Evolutionary conservation across 2,113 vertebrate species (phyloP).

Genomic region (Bungarus multicinctus): DNA sequence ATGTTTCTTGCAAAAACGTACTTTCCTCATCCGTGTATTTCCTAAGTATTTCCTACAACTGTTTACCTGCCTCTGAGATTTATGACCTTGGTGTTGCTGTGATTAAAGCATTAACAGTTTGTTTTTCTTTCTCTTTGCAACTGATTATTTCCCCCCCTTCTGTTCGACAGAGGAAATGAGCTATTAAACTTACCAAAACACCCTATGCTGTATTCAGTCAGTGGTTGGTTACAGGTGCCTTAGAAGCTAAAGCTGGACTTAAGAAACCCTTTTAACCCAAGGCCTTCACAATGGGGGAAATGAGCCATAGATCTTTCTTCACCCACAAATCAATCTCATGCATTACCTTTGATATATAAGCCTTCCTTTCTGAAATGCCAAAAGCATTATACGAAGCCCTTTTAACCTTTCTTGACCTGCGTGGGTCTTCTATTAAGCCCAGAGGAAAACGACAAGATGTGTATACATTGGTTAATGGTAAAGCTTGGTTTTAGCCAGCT

Average conservation of each 20-base stretch:
- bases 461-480: not conserved
- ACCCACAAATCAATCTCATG: not conserved
- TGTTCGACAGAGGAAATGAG: conserved; percentile 25
- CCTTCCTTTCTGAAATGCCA: not conserved
- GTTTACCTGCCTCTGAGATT: conserved; percentile 31
- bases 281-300: not conserved
- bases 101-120: conserved; percentile 46
- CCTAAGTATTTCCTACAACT: conserved; percentile 29
- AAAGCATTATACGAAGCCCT: not conserved
- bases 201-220: not conserved
- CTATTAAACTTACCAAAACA: not conserved
- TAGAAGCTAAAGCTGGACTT: not conserved
- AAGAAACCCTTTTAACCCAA: not conserved
- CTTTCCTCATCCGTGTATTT: conserved; percentile 10
- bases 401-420: not conserved
- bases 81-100: conserved; percentile 32
- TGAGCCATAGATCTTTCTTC: not conserved
- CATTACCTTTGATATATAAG: not conserved
- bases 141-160: conserved; percentile 39
- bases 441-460: not conserved
- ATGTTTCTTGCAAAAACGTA: conserved; percentile 20
- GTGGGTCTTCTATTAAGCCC: rapidly evolving
- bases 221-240: not conserved
- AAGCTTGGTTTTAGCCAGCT: not conserved
- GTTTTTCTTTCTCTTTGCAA: conserved; percentile 49